Percentiles rank a stretch among this genome's conserved stretches.
phyloP scores from a whole-genome alignment of 2,113 vertebrate species.

The Falco punctatus region DNA sequence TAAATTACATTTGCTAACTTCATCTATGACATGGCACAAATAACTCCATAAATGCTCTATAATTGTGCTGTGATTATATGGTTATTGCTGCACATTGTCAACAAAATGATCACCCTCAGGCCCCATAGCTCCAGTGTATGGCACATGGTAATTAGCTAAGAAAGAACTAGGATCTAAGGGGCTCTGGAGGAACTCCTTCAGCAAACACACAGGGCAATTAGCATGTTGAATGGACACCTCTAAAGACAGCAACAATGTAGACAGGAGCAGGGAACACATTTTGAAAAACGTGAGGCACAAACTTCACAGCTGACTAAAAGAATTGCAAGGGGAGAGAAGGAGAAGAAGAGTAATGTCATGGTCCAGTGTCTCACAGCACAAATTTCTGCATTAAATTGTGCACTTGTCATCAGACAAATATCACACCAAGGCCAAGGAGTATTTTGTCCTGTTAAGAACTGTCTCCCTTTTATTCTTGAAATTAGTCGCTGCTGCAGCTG shows the following conservation, averaged over 20 bases:
- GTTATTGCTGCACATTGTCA: constrained; percentile 67
- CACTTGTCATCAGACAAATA: neutral
- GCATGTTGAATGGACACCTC: neutral
- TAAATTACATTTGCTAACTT: constrained; percentile 62
- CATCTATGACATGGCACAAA: constrained; percentile 32
- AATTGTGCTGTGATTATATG: constrained; percentile 66
- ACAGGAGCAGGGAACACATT: neutral
- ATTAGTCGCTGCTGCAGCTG: neutral
- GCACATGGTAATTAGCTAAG: constrained; percentile 57
- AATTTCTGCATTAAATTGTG: neutral
- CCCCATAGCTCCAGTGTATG: constrained; percentile 31
- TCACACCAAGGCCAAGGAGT: neutral
- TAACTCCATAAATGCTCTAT: constrained; percentile 64
- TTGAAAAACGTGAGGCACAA: neutral
- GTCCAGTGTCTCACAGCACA: neutral
- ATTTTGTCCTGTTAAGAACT: neutral
- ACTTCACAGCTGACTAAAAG: neutral
- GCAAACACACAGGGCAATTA: constrained; percentile 10
- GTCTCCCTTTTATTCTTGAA: neutral
- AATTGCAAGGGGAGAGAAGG: neutral
- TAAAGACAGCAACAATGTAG: neutral
- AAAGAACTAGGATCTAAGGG: constrained; percentile 5
- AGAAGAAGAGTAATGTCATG: neutral
- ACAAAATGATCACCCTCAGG: constrained; percentile 61
- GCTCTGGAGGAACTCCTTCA: constrained; percentile 21